Conservation (phyloP, 2,888 invertebrate species). For the Osedax frankpressi region DNA sequence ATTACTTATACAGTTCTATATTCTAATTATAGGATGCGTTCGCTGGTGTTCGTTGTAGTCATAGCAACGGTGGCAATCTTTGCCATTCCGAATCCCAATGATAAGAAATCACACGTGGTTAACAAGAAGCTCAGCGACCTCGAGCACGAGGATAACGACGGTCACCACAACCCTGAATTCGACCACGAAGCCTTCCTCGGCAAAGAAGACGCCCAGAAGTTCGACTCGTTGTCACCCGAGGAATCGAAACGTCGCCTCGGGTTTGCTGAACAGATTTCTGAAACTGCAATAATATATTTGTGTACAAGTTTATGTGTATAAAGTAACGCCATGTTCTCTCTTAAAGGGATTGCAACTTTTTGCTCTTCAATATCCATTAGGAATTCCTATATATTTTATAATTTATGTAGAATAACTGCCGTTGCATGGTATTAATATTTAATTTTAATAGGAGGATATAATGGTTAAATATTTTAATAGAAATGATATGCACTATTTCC, state of each 20-base stretch:
- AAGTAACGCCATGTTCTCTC: no score
- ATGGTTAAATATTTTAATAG: no score
- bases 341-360: no score
- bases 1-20: no score
- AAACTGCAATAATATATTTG: neutral
- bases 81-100: neutral
- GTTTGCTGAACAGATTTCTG: constrained; percentile 32
- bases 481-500: no score
- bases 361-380: no score
- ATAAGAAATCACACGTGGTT: neutral
- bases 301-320: neutral
- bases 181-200: constrained; percentile 96
- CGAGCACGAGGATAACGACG: constrained; percentile 55
- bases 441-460: no score
- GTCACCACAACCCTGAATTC: constrained; percentile 60
- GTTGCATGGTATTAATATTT: no score
- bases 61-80: neutral
- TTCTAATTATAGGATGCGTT: no score
- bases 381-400: no score
- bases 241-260: constrained; percentile 74
- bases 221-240: constrained; percentile 83
- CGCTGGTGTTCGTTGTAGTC: neutral
- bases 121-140: constrained; percentile 56
- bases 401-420: no score
- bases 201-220: constrained; percentile 74